These are phyloP conservation scores for Sphaeramia orbicularis DNA, from an alignment of 2,797 vertebrate genomes.

Conservation along the genomic window DNA sequence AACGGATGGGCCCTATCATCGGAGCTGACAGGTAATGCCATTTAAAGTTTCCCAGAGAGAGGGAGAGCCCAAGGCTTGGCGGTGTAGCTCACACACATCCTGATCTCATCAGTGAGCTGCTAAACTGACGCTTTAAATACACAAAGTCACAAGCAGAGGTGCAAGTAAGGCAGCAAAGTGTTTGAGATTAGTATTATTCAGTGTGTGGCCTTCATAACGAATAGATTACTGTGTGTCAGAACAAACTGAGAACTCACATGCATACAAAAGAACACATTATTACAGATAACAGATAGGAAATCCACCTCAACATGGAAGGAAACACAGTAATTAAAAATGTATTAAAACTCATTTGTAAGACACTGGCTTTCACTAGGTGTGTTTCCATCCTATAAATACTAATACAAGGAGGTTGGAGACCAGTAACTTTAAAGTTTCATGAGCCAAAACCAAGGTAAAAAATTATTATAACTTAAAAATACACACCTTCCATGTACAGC, in stretches of 20 bases:
- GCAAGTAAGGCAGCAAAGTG: background rate
- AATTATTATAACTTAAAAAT: too few relatives aligned
- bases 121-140: constrained; percentile 34
- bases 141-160: constrained; percentile 21
- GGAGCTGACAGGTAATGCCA: constrained; percentile 67
- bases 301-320: background rate
- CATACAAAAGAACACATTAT: background rate
- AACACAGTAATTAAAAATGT: background rate
- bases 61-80: constrained; percentile 56
- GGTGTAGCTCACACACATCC: constrained; percentile 18
- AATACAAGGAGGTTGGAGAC: too few relatives aligned
- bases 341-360: too few relatives aligned
- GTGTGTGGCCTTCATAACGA: background rate
- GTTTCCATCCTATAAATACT: too few relatives aligned
- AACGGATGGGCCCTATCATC: constrained; percentile 63
- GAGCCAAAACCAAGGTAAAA: too few relatives aligned
- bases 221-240: background rate
- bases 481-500: too few relatives aligned
- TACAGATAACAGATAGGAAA: too few relatives aligned
- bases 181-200: constrained; percentile 6
- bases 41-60: constrained; percentile 61
- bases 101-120: constrained; percentile 34
- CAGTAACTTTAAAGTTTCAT: too few relatives aligned
- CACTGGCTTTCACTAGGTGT: too few relatives aligned
- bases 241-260: background rate